Base-by-base conservation (phyloP, 2,888 invertebrate species). In the Drosophila prostipennis region DNA sequence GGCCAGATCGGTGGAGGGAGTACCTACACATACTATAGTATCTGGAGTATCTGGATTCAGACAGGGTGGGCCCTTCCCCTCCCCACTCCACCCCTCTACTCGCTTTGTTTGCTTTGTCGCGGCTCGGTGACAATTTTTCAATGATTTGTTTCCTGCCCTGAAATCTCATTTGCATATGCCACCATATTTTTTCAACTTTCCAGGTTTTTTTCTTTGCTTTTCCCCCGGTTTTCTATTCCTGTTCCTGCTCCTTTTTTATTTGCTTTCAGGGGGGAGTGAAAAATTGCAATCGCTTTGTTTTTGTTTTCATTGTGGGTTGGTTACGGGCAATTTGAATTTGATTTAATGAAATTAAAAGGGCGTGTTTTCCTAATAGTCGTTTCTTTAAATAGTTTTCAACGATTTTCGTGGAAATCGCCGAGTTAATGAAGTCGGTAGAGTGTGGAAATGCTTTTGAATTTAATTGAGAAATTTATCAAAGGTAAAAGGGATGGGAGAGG, bases 41-140 rank as follows among this genome's bases (percentile, higher is more conserved):
- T 32, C 34, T 13, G 43, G 7, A 42, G 57, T 3, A 42, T 23
- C 13, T n/a, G 51, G 26, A 42, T 16, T 34, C 53, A 61, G 63
- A 69, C 64, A 63, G 71, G 74, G 55, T 64, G 65, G 74, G 71
- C 65, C 54, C 6, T 6, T 26, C 26, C 23, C 23, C 23, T n/a
- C n/a, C n/a, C n/a, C n/a, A n/a, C n/a, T n/a, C 23, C 3, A 2
- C 23, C 23, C 23, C 34, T 59, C 75, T 57, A 68, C 69, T 78
- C 69, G 72, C 49, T 65, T 61, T 70, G 58, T 65, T 65, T 74
- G 64, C 67, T 64, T 72, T 57, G 65, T 76, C 63, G 59, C 71
- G 72, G 78, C 77, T 73, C 90, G 89, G 87, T 84, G 89, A 89
- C 89, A 90, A 89, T 89, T 90, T 88, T 90, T 85, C 89, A 90